A percentile compares a stretch with the other conserved stretches of the same genome.
phyloP scores from a whole-genome alignment of 2,113 vertebrate species.

The Tetrao urogallus region DNA sequence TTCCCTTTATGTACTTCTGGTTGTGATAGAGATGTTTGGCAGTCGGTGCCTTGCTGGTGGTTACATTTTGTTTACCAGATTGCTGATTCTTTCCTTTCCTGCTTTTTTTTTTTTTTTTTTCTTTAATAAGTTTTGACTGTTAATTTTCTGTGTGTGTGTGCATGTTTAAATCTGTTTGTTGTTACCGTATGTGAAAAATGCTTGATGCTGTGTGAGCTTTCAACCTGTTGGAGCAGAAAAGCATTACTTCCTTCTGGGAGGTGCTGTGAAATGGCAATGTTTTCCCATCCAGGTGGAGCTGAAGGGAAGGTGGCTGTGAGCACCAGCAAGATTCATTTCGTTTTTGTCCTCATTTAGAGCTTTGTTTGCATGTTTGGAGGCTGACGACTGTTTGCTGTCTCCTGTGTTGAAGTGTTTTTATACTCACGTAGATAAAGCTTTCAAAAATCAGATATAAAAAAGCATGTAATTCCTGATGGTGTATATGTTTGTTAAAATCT shows the following conservation, averaged over 20 bases:
- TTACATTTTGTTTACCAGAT: neutral
- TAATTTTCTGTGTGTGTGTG: neutral
- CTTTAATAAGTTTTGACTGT: neutral
- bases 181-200: neutral
- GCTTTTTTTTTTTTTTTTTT: neutral
- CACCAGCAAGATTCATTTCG: accelerated
- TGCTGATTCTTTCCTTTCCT: neutral
- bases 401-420: neutral
- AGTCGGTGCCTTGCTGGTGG: neutral
- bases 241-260: neutral
- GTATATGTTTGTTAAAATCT: neutral
- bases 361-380: neutral
- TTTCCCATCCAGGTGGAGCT: neutral
- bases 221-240: neutral
- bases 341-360: neutral
- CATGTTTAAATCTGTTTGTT: neutral
- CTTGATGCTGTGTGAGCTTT: neutral
- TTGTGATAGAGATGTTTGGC: neutral
- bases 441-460: neutral
- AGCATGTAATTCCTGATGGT: neutral
- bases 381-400: neutral
- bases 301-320: neutral
- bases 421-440: neutral
- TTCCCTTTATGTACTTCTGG: neutral
- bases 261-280: neutral